Conservation (phyloP, 2,888 invertebrate species). For the Noctua janthe region DNA sequence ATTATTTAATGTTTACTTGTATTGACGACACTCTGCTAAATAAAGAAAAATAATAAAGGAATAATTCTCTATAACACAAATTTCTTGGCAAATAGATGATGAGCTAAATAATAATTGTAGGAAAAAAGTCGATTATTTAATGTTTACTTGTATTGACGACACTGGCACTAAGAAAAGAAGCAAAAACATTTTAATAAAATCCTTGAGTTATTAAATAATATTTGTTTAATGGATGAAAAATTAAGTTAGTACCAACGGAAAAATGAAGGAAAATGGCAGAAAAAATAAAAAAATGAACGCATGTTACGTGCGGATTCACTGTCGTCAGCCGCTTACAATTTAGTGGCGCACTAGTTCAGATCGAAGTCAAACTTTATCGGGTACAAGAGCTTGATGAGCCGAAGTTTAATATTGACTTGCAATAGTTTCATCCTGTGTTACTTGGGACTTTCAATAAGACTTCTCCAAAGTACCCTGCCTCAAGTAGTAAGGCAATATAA, state of each 20-base stretch:
- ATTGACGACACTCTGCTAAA: not conserved
- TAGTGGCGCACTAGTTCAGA: not conserved
- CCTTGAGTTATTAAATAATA: not conserved
- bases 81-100: not conserved
- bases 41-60: not conserved
- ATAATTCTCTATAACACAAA: not conserved
- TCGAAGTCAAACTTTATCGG: not conserved
- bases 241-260: not conserved
- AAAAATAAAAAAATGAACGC: too few species aligned
- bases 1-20: not conserved
- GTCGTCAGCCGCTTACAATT: not conserved
- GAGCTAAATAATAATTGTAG: not conserved
- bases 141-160: too few species aligned
- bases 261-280: not conserved
- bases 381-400: not conserved
- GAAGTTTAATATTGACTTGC: not conserved
- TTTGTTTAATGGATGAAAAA: slow-evolving; percentile 6
- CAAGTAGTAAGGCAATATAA: not conserved
- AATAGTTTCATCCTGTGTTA: not conserved
- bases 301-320: not conserved
- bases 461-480: not conserved
- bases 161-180: not conserved
- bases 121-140: not conserved
- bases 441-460: not conserved
- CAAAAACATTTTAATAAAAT: not conserved